Conservation (phyloP, 2,113 vertebrate species). For the Ranitomeya variabilis region DNA sequence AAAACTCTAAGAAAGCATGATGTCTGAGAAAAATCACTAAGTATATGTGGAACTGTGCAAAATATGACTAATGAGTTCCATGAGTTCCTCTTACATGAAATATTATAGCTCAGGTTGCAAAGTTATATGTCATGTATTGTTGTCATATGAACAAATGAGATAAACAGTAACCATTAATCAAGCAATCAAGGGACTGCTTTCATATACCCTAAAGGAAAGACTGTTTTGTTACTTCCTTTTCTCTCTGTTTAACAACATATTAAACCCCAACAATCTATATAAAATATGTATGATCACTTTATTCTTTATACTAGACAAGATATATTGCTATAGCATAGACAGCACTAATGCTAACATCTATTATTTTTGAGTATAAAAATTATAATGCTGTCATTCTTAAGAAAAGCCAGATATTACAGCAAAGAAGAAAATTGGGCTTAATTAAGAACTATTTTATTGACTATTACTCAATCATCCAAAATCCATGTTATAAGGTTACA, state of each 20-base stretch:
- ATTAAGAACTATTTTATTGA: no score
- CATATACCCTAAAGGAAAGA: not conserved
- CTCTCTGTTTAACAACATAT: not conserved
- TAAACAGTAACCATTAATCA: constrained; percentile 55
- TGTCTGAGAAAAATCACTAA: constrained; percentile 10
- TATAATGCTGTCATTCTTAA: no score
- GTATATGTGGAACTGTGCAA: constrained; percentile 16
- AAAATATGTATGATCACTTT: not conserved
- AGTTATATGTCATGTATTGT: constrained; percentile 47
- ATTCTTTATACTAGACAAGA: not conserved
- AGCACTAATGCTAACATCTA: not conserved
- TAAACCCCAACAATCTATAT: not conserved
- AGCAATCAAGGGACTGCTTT: not conserved
- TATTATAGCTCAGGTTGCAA: constrained; percentile 39
- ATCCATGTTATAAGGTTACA: no score
- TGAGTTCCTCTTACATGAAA: constrained; percentile 33
- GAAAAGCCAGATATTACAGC: no score
- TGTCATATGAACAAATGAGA: constrained; percentile 57
- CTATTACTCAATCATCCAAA: no score
- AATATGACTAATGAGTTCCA: constrained; percentile 52
- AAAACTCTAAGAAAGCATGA: not conserved
- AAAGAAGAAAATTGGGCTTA: no score
- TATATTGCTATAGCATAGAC: not conserved
- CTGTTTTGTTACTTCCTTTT: not conserved
- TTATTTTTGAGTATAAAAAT: no score